Evolutionary conservation across 2,797 vertebrate genomes (phyloP).

Genomic region (Rhinatrema bivittatum): DNA sequence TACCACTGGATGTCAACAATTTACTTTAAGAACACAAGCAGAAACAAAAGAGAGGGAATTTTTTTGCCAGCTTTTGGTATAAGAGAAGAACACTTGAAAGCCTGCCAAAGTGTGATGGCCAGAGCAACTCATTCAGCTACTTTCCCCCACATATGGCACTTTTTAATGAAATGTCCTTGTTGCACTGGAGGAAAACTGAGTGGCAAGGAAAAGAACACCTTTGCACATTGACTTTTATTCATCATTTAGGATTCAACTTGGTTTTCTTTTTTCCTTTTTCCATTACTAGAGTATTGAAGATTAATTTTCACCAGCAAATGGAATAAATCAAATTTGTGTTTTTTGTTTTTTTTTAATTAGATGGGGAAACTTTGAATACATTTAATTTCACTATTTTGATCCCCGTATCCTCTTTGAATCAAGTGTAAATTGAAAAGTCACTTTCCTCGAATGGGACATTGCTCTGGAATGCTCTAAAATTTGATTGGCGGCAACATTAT

Average conservation of each 20-base stretch:
- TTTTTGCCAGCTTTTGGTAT: background rate
- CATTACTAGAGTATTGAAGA: conserved; percentile 7
- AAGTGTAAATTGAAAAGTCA: conserved; percentile 4
- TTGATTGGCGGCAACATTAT: conserved; percentile 12
- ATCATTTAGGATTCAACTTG: background rate
- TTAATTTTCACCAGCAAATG: conserved; percentile 22
- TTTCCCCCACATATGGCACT: background rate
- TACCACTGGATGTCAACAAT: background rate
- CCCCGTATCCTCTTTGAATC: conserved; percentile 12
- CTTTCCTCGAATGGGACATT: conserved; percentile 16
- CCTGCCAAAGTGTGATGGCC: background rate
- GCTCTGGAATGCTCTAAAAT: conserved; percentile 10
- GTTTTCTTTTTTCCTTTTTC: no score
- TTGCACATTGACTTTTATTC: background rate
- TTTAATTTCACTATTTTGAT: conserved; percentile 14
- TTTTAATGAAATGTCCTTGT: background rate
- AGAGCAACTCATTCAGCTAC: no score
- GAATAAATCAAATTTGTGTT: conserved; percentile 5
- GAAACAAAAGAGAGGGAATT: background rate
- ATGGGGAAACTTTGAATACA: conserved; percentile 14
- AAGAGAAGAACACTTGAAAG: background rate
- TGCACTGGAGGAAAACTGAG: background rate
- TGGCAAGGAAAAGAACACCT: background rate
- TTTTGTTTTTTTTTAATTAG: conserved; percentile 15
- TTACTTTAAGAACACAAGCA: background rate